Evolutionary conservation across 2,113 vertebrate species (phyloP).

Genomic region (Ranitomeya variabilis): DNA sequence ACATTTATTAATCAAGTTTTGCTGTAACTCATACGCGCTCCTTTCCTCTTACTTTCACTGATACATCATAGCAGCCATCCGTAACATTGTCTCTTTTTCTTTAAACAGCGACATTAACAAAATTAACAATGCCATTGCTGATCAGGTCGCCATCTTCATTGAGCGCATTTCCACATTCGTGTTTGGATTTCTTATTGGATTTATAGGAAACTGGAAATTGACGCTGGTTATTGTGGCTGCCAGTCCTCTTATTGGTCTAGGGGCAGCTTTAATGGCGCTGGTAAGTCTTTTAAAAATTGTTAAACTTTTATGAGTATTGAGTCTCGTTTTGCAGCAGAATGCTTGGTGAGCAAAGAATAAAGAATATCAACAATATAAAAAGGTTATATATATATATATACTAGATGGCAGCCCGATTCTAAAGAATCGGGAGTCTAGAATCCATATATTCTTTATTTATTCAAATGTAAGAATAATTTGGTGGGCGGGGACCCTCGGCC

Average conservation of each 20-base stretch:
- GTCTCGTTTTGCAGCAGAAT: neutral
- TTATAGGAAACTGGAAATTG: conserved; percentile 92
- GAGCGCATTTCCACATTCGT: conserved; percentile 91
- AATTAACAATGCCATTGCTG: conserved; percentile 94
- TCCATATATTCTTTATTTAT: too few species aligned
- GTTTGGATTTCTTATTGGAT: conserved; percentile 88
- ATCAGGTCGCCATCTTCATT: conserved; percentile 89
- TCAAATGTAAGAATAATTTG: too few species aligned
- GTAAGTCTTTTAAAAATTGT: conserved; percentile 71
- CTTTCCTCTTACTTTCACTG: neutral
- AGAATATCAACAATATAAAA: neutral
- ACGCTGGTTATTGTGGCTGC: conserved; percentile 91
- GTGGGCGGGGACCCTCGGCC: too few species aligned
- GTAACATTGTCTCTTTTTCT: conserved; percentile 27
- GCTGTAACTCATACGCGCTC: neutral
- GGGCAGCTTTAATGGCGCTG: conserved; percentile 87
- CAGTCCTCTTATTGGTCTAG: conserved; percentile 89
- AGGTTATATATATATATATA: too few species aligned
- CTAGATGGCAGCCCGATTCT: too few species aligned
- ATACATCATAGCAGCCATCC: neutral
- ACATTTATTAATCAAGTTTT: too few species aligned
- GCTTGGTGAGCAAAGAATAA: neutral
- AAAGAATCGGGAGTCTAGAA: too few species aligned
- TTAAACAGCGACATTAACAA: conserved; percentile 90
- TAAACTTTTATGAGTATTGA: neutral